Conservation (phyloP, 2,797 vertebrate genomes). For the Leuciscus waleckii region DNA sequence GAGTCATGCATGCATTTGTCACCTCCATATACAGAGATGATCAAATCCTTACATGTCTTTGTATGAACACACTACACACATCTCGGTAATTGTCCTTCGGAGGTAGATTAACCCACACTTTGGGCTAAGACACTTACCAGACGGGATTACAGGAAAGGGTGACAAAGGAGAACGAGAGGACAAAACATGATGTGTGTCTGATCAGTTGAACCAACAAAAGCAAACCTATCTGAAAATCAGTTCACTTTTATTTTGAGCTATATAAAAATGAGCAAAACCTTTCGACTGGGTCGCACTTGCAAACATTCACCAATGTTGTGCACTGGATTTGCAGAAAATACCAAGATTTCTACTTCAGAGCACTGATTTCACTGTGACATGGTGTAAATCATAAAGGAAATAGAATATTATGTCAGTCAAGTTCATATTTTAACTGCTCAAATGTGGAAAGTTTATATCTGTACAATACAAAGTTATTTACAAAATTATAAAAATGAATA, state of each 20-base stretch:
- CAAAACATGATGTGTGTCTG: background rate
- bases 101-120: conserved; percentile 25
- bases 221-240: background rate
- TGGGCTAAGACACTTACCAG: conserved; percentile 25
- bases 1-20: conserved; percentile 6
- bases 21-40: background rate
- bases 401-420: background rate
- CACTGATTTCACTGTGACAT: background rate
- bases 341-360: background rate
- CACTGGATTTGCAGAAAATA: background rate
- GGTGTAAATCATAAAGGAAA: background rate
- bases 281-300: background rate
- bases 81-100: background rate
- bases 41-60: background rate
- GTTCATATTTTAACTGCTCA: background rate
- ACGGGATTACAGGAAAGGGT: conserved; percentile 3
- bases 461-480: too few species aligned
- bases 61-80: background rate
- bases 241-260: background rate
- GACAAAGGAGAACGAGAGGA: conserved; percentile 13
- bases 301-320: background rate
- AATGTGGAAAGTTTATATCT: background rate
- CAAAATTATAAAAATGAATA: background rate
- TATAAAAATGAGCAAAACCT: background rate
- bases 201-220: background rate